Conservation (phyloP, 2,797 vertebrate genomes). For the Urophycis tenuis region DNA sequence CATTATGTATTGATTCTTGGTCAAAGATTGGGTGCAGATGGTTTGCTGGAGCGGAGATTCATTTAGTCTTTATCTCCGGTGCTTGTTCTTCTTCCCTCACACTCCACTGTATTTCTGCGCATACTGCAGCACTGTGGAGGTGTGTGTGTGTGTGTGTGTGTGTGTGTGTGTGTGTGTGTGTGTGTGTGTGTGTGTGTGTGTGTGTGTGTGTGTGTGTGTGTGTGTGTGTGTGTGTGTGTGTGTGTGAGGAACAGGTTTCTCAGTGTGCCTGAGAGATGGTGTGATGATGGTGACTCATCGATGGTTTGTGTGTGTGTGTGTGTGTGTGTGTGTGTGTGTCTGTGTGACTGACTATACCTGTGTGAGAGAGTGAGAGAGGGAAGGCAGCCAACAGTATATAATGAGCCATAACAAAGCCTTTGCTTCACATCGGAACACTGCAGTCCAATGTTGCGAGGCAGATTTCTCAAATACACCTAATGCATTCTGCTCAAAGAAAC, state of each 20-base stretch:
- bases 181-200: constrained; percentile 41
- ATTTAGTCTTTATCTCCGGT: constrained; percentile 34
- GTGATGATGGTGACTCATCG: constrained; percentile 73
- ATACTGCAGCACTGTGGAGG: constrained; percentile 71
- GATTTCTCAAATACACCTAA: constrained; percentile 39
- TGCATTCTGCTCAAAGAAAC: constrained; percentile 37
- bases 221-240: constrained; percentile 6
- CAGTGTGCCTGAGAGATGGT: constrained; percentile 65
- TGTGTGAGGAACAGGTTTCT: constrained; percentile 37
- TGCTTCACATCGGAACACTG: constrained; percentile 38
- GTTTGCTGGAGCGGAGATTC: constrained; percentile 37
- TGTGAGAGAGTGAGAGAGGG: constrained; percentile 37
- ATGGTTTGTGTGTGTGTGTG: constrained; percentile 55
- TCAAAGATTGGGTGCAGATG: neutral
- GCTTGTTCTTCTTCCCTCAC: constrained; percentile 30
- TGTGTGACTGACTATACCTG: constrained; percentile 20
- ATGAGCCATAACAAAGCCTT: constrained; percentile 56
- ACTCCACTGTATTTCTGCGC: constrained; percentile 50
- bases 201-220: constrained; percentile 65
- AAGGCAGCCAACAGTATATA: constrained; percentile 52
- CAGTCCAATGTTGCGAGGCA: constrained; percentile 42
- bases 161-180: constrained; percentile 53
- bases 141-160: constrained; percentile 66
- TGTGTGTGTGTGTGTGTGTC: constrained; percentile 14
- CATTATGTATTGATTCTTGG: neutral